Base-by-base conservation (phyloP, 2,797 vertebrate species). In the Echiichthys vipera region DNA sequence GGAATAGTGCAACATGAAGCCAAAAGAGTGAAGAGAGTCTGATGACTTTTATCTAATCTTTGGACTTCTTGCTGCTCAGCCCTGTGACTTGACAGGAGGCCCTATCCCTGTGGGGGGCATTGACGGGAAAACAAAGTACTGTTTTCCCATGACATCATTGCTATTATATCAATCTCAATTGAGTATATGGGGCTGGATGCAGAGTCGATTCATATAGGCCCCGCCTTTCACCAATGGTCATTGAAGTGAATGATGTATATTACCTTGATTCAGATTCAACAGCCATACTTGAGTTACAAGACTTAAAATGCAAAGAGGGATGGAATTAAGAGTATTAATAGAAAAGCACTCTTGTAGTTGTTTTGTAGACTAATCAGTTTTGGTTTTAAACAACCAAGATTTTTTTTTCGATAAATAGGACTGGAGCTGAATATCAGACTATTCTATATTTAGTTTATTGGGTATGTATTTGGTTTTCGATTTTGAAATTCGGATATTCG, bases 131-230 rank as follows among this genome's bases (percentile, higher is more conserved):
- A 78, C 58, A 58, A 45, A 77, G 32, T 46, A 3, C 50, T 47
- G 62, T 82, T 87, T 87, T 83, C 77, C 75, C 63, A 80, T 84
- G 80, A 88, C 74, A 69, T 83, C 75, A 63, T 67, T n/a, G n/a
- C n/a, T n/a, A n/a, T n/a, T n/a, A n/a, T n/a, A n/a, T n/a, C n/a
- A n/a, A n/a, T n/a, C n/a, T n/a, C n/a, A n/a, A n/a, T n/a, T 39
- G 37, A 37, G 5, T 15, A 18, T 17, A 12, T 57, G 18, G 13
- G 20, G 17, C n/a, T 32, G 63, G 2, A 30, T 24, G 20, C 39
- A 65, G 20, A 12, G n/a, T 17, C 2, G 7, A 34, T 40, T 10
- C 12, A 24, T 36, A 29, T 9, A 12, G 22, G 7, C 25, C 4
- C 4, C 25, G 20, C 18, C 22, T 43, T 56, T 64, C 43, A 17